Base-by-base conservation (phyloP, 2,113 vertebrate genomes). In the Probosciger aterrimus region DNA sequence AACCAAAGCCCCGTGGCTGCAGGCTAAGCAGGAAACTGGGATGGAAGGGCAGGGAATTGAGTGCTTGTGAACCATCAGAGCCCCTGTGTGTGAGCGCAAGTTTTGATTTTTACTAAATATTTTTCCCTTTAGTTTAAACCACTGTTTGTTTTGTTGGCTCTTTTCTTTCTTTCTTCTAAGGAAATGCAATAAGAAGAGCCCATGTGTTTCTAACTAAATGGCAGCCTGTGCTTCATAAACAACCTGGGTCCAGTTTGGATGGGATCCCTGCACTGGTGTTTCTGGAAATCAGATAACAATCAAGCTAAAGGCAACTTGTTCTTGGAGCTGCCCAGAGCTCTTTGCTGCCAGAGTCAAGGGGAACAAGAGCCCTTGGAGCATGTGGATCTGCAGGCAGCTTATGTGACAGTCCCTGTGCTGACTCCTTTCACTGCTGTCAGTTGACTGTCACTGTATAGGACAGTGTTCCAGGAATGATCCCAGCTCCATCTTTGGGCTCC, bases 201-300 rank as follows among this genome's bases (percentile, higher is more conserved):
- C 90, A 86, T 82, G 59, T 96, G 87, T 96, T 96, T 93, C 79
- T 92, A 92, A 94, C 84, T 93, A 96, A 91, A 80, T 67, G 85
- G 78, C 86, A 94, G 93, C 46, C 46, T 50, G 63, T 81, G 41
- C 82, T 90, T 70, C 33, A 13, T 88, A 92, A 93, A 94, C 91
- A 90, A 12, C 11, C 11, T 2, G 2, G 57, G 79, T 93, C 88
- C 46, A 59, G 69, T 86, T 91, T 94, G 80, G 88, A 93, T 88
- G 41, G 47, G 53, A 86, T 85, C 59, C 50, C 76, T 86, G 50
- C 1, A 0, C 5, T 78, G 68, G 63, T 81, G 52, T 78, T 91
- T 86, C 77, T 91, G 81, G 77, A 83, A 92, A 74, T 96, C 74
- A 86, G 70, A 39, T 55, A 70, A 77, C 24, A 69, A 59, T 78